Conservation (phyloP, 2,888 invertebrate species). For the Heliconius sara region DNA sequence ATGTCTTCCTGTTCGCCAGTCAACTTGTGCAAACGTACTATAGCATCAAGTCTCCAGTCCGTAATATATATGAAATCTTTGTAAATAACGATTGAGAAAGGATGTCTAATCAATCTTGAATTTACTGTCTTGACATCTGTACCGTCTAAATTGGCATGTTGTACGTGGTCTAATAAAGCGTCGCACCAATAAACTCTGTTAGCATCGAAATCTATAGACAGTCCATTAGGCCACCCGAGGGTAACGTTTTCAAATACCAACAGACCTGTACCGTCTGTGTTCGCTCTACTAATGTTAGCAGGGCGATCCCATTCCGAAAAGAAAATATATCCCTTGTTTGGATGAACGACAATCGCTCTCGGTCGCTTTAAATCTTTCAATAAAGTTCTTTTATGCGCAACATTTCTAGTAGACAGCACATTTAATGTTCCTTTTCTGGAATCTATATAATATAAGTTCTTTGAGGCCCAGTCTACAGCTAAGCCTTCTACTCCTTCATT, state of each 20-base stretch:
- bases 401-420: constrained; percentile 94
- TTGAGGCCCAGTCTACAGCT: constrained; percentile 97
- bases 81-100: constrained; percentile 95
- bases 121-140: constrained; percentile 95
- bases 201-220: constrained; percentile 94
- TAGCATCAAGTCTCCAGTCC: constrained; percentile 98
- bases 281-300: constrained; percentile 96
- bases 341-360: constrained; percentile 97
- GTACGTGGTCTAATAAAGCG: constrained; percentile 97
- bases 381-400: constrained; percentile 92
- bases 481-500: constrained; percentile 98
- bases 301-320: constrained; percentile 98
- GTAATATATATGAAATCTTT: constrained; percentile 97
- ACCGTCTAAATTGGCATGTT: constrained; percentile 96
- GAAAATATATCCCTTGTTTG: constrained; percentile 96
- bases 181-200: constrained; percentile 99
- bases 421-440: constrained; percentile 97
- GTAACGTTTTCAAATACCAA: constrained; percentile 95
- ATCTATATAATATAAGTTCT: constrained; percentile 97
- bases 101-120: constrained; percentile 93
- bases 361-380: constrained; percentile 95
- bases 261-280: constrained; percentile 94
- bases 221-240: constrained; percentile 98
- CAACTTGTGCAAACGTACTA: constrained; percentile 93
- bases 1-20: constrained; percentile 94